Evolutionary conservation across 2,888 invertebrate species (phyloP), one percentile per base, ranked within the genome.

Genomic region (Erebia ligea): DNA sequence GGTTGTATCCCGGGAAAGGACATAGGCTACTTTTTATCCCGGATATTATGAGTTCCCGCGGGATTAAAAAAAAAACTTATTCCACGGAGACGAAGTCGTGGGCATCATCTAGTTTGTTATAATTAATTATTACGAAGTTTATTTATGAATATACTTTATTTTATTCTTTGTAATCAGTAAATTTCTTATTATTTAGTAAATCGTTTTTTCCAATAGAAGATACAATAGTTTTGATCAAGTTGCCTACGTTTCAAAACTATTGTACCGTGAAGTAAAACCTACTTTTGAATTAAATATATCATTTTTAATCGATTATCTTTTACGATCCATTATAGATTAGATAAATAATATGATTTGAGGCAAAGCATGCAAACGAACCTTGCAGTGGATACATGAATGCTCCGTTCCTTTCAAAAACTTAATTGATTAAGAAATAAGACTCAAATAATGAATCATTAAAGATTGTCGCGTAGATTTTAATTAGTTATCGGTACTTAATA

Each of bases 391-490:
- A n/a, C 17, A 42, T 17, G n/a, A 40, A 3, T 17, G 40, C 9
- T 40, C 59, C 40, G 40, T n/a, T 40, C 59, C 17, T 61, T 61
- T 61, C 61, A 61, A 61, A 61, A 61, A 19, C 17, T 21, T 61
- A 13, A 59, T 42, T 61, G 11, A 10, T 61, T 9, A 17, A 61
- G 58, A 58, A 58, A 58, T 58, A 58, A 40, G n/a, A 34, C 58
- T 58, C 34, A 25, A 57, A 13, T 58, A 17, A 25, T 58, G 5
- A 58, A 34, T 34, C 25, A n/a, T 40, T 34, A 58, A n/a, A 13
- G 34, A 58, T 25, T 58, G 57, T 25, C 34, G 2, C 57, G 34
- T 61, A 34, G 15, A 42, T 61, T 59, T 59, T 52, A 52, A 45
- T 10, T 11, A 10, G 1, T 9, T 17, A 52, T 52, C 9, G 10